Evolutionary conservation across 2,797 vertebrate species (phyloP).

Genomic region (Cygnus olor): DNA sequence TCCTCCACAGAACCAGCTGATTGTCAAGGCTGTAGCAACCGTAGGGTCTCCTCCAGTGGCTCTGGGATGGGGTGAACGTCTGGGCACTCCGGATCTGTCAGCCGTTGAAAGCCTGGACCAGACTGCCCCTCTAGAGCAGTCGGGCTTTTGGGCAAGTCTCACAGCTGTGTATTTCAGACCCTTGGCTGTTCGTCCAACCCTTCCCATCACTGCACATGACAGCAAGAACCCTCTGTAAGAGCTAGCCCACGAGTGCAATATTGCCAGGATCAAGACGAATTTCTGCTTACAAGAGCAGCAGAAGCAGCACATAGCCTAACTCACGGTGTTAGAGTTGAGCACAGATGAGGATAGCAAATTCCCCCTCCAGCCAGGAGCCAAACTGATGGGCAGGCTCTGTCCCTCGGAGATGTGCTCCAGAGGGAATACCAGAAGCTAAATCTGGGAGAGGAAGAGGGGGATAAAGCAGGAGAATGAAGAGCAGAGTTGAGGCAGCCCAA

Average conservation of each 20-base stretch:
- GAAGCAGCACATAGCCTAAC: neutral
- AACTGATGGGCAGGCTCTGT: neutral
- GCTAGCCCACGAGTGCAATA: neutral
- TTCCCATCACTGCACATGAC: neutral
- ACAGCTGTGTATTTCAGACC: neutral
- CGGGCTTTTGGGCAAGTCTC: neutral
- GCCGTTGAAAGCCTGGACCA: neutral
- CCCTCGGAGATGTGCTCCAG: neutral
- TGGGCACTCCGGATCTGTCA: neutral
- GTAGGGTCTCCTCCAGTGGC: neutral
- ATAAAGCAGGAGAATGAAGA: neutral
- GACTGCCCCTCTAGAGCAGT: neutral
- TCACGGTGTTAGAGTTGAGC: neutral
- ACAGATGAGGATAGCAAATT: neutral
- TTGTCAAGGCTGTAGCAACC: neutral
- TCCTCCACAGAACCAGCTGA: conserved; percentile 26
- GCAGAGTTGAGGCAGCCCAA: neutral
- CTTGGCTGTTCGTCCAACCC: neutral
- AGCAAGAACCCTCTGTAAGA: neutral
- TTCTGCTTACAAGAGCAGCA: neutral
- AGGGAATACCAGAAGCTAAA: neutral
- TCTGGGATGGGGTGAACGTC: neutral
- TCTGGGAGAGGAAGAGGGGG: neutral
- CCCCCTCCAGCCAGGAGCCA: neutral
- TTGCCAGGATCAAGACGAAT: neutral